Evolutionary conservation across 2,888 invertebrate species (phyloP).

Genomic region (Agapostemon virescens): DNA sequence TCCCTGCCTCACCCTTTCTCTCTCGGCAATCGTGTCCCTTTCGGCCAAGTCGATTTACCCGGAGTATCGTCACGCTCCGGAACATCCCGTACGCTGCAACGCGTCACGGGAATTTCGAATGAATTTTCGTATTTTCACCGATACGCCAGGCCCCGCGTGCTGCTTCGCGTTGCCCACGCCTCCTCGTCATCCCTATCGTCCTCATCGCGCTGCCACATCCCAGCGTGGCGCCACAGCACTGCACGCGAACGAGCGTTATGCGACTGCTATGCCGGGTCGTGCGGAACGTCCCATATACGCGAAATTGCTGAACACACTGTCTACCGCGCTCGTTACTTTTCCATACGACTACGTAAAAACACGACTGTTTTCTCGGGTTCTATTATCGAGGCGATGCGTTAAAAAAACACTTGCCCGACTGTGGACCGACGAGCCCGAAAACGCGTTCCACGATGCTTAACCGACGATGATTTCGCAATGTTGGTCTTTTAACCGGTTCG

Average conservation of each 20-base stretch:
- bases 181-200: background rate
- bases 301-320: conserved; percentile 51
- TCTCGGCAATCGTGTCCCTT: conserved; percentile 9
- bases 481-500: no score
- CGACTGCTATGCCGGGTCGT: conserved; percentile 25
- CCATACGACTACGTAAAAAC: conserved; percentile 37
- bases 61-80: conserved; percentile 36
- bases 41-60: conserved; percentile 49
- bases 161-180: background rate
- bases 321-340: conserved; percentile 49
- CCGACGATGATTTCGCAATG: background rate
- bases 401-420: background rate
- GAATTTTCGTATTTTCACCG: conserved; percentile 61
- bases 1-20: background rate
- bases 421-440: no score
- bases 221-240: conserved; percentile 17
- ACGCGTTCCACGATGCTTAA: background rate
- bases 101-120: conserved; percentile 57
- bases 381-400: conserved; percentile 15
- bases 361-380: conserved; percentile 20
- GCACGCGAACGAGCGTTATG: conserved; percentile 26
- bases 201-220: background rate
- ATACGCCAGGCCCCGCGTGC: conserved; percentile 26
- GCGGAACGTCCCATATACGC: conserved; percentile 43
- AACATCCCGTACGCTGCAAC: conserved; percentile 21